Base-by-base conservation (phyloP, 2,888 invertebrate species). In the Orthosia cruda region DNA sequence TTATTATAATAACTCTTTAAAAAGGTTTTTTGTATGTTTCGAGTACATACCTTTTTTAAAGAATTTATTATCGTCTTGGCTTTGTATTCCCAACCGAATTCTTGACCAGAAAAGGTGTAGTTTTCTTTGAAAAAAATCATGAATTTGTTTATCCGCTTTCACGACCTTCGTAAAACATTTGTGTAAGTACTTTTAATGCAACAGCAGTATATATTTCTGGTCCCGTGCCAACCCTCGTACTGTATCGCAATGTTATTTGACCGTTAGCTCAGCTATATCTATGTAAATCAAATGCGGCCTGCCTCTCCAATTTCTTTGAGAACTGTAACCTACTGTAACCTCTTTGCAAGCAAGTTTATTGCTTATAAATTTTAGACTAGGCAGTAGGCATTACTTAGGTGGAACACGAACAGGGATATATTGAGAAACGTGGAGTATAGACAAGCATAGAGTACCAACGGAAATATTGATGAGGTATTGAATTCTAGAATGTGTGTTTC, bases 221-320 rank as follows among this genome's bases (percentile, higher is more conserved):
- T 63, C 23, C 32, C 54, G 55, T 71, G 85, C 83, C 84, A 84
- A 72, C 68, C 59, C 63, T 74, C 18, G 74, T 73, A 67, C 45
- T 66, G 70, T 57, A 78, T 61, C 70, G 69, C 67, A 68, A 85
- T 72, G 71, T 73, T 65, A 58, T 67, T 71, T 63, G 79, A 73
- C 79, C 62, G 77, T 75, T 81, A 71, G 63, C 52, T 74, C 78
- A 73, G 63, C 57, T 62, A 72, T 69, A 77, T 70, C 68, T 78
- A 87, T 86, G 86, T 77, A 83, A 84, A 82, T 84, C 74, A 74
- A 80, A 87, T 78, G 66, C 71, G 77, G 62, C 75, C 76, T 65
- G 74, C 71, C 50, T 77, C 74, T 82, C 66, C 76, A 72, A 75
- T 73, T 71, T 72, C 78, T 83, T 77, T 77, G 74, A 71, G 49